Evolutionary conservation across 2,797 vertebrate genomes (phyloP).

Genomic region (Hoplostethus atlanticus): DNA sequence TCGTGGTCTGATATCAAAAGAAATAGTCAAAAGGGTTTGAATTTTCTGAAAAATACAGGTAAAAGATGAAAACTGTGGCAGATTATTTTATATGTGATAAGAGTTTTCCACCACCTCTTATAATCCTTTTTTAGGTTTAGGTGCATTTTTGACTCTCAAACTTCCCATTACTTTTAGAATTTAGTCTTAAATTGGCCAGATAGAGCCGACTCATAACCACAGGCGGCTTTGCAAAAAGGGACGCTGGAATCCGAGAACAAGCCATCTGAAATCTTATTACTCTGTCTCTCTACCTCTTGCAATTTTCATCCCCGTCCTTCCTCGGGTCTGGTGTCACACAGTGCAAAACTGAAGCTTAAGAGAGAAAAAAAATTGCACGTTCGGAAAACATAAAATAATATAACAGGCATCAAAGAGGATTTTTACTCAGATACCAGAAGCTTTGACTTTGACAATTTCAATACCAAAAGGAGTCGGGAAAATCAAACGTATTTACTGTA

Average conservation of each 20-base stretch:
- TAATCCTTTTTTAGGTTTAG: constrained; percentile 10
- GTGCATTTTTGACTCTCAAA: background rate
- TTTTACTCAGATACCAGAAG: background rate
- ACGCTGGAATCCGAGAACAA: background rate
- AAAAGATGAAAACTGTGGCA: too few relatives aligned
- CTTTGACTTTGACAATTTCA: constrained; percentile 6
- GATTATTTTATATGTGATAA: too few relatives aligned
- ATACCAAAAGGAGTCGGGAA: constrained; percentile 10
- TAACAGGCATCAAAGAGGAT: background rate
- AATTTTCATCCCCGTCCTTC: background rate
- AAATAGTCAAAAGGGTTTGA: too few relatives aligned
- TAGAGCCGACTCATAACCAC: constrained; percentile 5
- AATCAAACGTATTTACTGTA: background rate
- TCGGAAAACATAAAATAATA: constrained; percentile 38
- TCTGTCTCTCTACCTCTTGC: background rate
- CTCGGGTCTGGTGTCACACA: background rate
- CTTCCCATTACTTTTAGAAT: constrained; percentile 4
- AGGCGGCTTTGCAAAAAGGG: background rate
- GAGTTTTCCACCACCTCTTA: background rate
- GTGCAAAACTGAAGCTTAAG: background rate
- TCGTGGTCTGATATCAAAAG: too few relatives aligned
- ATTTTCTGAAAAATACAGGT: too few relatives aligned
- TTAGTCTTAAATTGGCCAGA: constrained; percentile 11
- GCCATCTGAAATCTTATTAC: constrained; percentile 3
- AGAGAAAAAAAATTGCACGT: background rate